Percentiles rank a stretch among this genome's conserved stretches.
Evolutionary conservation across 2,797 vertebrate species (phyloP).

Genomic region (Podargus strigoides): DNA sequence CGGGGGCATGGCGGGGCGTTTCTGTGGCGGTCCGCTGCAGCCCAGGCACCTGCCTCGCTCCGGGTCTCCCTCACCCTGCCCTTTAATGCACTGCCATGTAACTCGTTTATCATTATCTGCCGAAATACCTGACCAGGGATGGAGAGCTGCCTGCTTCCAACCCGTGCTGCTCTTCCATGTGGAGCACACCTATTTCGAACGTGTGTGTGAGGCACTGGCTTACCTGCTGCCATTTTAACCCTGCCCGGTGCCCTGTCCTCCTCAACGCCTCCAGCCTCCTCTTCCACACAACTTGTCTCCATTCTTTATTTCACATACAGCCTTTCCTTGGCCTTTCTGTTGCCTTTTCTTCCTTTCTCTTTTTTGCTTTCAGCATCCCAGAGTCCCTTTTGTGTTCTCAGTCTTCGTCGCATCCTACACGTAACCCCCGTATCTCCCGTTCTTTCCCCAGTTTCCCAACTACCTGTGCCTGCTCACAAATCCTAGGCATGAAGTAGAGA

Average conservation of each 20-base stretch:
- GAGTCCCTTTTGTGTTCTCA: neutral
- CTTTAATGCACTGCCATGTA: fast-evolving
- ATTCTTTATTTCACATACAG: neutral
- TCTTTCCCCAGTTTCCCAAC: neutral
- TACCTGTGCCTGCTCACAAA: neutral
- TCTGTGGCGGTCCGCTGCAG: neutral
- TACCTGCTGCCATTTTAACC: constrained; percentile 44
- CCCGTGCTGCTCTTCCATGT: neutral
- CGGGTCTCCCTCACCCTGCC: neutral
- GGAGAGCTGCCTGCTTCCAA: neutral
- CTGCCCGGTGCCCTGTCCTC: neutral
- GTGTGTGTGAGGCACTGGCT: neutral
- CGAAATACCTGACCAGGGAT: neutral
- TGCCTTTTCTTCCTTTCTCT: neutral
- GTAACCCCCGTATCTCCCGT: fast-evolving
- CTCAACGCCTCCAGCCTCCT: neutral
- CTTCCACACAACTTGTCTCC: neutral
- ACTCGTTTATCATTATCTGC: neutral
- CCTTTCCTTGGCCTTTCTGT: neutral
- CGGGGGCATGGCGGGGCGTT: neutral
- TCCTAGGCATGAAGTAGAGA: neutral
- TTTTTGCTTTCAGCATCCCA: neutral
- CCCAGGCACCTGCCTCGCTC: neutral
- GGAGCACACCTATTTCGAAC: neutral
- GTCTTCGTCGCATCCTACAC: neutral